phyloP scores from a whole-genome alignment of 1,140 invertebrate species.

The Aphidius ervi region DNA sequence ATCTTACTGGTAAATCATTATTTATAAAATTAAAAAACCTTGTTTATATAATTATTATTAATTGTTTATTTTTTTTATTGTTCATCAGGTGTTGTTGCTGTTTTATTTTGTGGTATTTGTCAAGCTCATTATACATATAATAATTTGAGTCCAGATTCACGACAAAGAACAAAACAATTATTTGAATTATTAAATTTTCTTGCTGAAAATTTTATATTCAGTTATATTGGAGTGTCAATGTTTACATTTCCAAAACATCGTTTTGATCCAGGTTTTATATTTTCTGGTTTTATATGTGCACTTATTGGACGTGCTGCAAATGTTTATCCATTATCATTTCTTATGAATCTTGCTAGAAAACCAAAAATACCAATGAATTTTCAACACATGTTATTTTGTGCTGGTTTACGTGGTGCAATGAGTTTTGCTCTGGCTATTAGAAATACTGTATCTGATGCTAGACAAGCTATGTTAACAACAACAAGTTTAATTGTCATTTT shows the following conservation, averaged over 20 bases:
- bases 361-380: slow-evolving; percentile 92
- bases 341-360: slow-evolving; percentile 88
- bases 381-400: slow-evolving; percentile 98
- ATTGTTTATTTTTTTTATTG: too few species aligned
- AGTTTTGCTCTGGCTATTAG: slow-evolving; percentile 95
- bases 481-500: slow-evolving; percentile 94
- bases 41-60: too few species aligned
- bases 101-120: slow-evolving; percentile 97
- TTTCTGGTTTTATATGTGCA: slow-evolving; percentile 90
- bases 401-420: slow-evolving; percentile 93
- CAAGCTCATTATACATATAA: slow-evolving; percentile 99
- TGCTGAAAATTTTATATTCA: slow-evolving; percentile 98
- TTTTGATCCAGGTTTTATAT: slow-evolving; percentile 89
- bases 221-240: slow-evolving; percentile 97
- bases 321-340: slow-evolving; percentile 91
- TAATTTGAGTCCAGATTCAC: slow-evolving; percentile 86
- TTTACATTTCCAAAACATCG: slow-evolving; percentile 95
- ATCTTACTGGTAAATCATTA: slow-evolving; percentile 75
- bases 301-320: slow-evolving; percentile 85
- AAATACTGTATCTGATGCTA: slow-evolving; percentile 90
- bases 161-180: slow-evolving; percentile 87
- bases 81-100: slow-evolving; percentile 82
- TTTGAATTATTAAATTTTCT: slow-evolving; percentile 96
- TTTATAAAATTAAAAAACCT: too few species aligned
- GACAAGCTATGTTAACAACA: slow-evolving; percentile 92